Conservation (phyloP, 1,140 invertebrate species). For the Drosophila repleta region DNA sequence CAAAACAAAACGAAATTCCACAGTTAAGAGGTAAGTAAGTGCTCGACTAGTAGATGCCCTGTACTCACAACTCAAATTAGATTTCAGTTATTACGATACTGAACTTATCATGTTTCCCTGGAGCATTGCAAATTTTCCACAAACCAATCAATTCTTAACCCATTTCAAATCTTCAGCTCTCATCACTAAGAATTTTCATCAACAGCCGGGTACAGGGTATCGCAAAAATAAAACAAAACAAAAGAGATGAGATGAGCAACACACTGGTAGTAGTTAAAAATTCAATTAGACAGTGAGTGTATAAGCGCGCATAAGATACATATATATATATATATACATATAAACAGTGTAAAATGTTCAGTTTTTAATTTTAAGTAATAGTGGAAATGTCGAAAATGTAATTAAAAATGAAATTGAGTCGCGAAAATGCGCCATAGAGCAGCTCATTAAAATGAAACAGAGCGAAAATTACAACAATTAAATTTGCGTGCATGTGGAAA, state of each 20-base stretch:
- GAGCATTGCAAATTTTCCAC: too few species aligned
- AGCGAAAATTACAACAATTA: constrained; percentile 66
- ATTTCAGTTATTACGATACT: neutral
- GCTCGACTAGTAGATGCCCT: constrained; percentile 27
- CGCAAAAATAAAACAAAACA: neutral
- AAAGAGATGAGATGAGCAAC: neutral
- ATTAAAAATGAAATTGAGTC: constrained; percentile 69
- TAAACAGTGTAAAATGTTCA: constrained; percentile 41
- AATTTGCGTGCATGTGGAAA: constrained; percentile 58
- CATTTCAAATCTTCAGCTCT: neutral
- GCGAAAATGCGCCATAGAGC: constrained; percentile 29
- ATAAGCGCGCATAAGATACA: constrained; percentile 11
- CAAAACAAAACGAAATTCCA: constrained; percentile 17
- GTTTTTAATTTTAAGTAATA: constrained; percentile 56
- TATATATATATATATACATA: constrained; percentile 10
- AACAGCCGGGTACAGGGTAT: constrained; percentile 14
- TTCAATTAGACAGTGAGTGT: constrained; percentile 63
- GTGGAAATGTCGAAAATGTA: constrained; percentile 68
- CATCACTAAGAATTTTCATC: neutral
- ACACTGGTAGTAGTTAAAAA: constrained; percentile 58
- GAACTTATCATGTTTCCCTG: too few species aligned
- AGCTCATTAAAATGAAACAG: constrained; percentile 69
- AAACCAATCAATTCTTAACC: too few species aligned
- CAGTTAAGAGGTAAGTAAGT: constrained; percentile 8
- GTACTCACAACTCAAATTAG: neutral